Conservation (phyloP, 2,113 vertebrate species). For the Marmota flaviventris region DNA sequence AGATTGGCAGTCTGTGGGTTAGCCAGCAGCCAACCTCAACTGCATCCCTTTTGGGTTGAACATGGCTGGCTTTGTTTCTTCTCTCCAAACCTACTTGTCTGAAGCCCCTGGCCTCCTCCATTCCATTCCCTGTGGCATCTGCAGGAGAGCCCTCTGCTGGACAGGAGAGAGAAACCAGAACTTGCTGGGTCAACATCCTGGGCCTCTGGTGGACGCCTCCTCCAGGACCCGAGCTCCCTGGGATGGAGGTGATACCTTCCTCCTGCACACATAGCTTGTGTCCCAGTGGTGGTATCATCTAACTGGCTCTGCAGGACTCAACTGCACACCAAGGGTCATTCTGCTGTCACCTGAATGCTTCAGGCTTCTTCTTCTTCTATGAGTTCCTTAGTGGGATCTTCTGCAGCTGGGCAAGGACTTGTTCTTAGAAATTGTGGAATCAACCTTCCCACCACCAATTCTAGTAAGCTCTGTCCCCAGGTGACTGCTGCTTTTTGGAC, state of each 20-base stretch:
- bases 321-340: background rate
- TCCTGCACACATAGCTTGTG: background rate
- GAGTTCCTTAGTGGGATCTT: background rate
- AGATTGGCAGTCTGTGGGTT: background rate
- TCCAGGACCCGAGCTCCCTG: background rate
- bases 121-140: background rate
- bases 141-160: background rate
- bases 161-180: background rate
- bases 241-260: background rate
- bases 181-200: too few species aligned
- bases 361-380: background rate
- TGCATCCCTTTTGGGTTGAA: background rate
- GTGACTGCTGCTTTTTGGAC: background rate
- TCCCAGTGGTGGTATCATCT: fast-evolving
- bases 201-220: background rate
- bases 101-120: background rate
- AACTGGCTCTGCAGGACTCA: too few species aligned
- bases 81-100: background rate
- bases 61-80: background rate
- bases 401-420: background rate
- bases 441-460: background rate
- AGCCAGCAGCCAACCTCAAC: background rate
- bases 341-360: background rate
- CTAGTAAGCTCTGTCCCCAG: background rate
- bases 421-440: background rate